Evolutionary conservation across 2,113 vertebrate species (phyloP).

Genomic region (Pseudolaguvia tuberculata): DNA sequence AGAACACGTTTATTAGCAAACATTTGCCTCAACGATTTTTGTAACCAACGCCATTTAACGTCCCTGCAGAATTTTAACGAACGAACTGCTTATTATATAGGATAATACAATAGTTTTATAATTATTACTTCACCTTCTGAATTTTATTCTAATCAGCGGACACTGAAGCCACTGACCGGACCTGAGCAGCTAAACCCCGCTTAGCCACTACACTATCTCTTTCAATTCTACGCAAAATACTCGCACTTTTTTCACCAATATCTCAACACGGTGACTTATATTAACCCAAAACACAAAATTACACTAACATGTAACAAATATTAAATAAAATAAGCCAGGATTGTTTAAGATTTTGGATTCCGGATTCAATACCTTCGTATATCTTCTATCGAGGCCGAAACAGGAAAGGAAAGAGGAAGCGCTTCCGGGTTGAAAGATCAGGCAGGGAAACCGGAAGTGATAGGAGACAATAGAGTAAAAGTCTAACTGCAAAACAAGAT

Average conservation of each 20-base stretch:
- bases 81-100: background rate
- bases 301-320: background rate
- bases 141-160: background rate
- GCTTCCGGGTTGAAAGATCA: slow-evolving; percentile 59
- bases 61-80: too few relatives aligned
- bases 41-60: too few relatives aligned
- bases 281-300: background rate
- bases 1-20: too few relatives aligned
- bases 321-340: background rate
- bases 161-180: background rate
- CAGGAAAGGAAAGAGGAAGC: slow-evolving; percentile 66
- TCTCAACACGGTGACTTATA: fast-evolving
- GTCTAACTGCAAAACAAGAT: background rate
- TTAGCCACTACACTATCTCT: background rate
- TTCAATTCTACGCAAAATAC: background rate
- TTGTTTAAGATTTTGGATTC: slow-evolving; percentile 48
- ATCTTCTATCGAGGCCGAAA: slow-evolving; percentile 62
- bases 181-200: background rate
- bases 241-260: background rate
- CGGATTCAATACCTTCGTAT: slow-evolving; percentile 53
- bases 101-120: background rate
- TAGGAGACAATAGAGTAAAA: slow-evolving; percentile 25
- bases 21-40: too few relatives aligned
- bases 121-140: background rate
- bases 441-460: slow-evolving; percentile 31